Conservation (phyloP, 64 coral and sea anemone species). For the Porites lutea region DNA sequence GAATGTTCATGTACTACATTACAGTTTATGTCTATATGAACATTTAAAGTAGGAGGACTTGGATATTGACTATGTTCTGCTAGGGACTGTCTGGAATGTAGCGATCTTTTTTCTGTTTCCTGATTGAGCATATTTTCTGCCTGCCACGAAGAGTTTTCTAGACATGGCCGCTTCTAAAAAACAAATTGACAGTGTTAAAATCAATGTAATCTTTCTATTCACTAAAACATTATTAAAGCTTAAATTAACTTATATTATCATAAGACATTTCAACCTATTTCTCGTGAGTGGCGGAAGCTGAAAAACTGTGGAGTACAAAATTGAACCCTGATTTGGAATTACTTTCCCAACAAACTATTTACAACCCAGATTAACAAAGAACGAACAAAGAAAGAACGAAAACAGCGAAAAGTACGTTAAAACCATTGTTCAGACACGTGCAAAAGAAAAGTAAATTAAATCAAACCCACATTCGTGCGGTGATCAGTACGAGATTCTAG, state of each 20-base stretch:
- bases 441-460: not conserved
- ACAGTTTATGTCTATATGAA: not conserved
- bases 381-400: too few species aligned
- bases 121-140: not conserved
- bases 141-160: slow-evolving; percentile 7
- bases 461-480: not conserved
- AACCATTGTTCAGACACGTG: too few species aligned
- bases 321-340: too few species aligned
- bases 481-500: not conserved
- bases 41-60: not conserved
- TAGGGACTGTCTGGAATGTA: not conserved
- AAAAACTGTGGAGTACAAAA: too few species aligned
- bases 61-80: not conserved
- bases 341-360: too few species aligned
- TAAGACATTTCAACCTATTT: too few species aligned
- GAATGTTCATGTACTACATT: not conserved
- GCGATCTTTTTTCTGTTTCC: slow-evolving; percentile 5
- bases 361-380: too few species aligned
- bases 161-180: slow-evolving; percentile 37
- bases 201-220: not conserved
- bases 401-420: too few species aligned
- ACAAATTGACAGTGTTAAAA: not conserved
- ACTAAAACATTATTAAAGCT: too few species aligned
- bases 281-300: too few species aligned
- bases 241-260: too few species aligned